These are phyloP conservation scores for Heterotis niloticus DNA, from an alignment of 2,113 vertebrate genomes.

Conservation along the genomic window DNA sequence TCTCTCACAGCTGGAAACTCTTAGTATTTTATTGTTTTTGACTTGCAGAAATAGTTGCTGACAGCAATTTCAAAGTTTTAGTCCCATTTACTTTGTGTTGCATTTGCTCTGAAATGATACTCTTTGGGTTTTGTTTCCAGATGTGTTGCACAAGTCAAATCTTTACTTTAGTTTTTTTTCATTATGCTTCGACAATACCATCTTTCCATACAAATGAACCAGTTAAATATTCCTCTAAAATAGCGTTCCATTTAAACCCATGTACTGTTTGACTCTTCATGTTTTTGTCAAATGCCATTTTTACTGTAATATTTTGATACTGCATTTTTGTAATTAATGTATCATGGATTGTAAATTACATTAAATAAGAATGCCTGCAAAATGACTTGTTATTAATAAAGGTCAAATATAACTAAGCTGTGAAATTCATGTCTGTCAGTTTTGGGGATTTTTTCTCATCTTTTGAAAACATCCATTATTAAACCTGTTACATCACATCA, in stretches of 20 bases:
- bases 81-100: no score
- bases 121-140: not conserved
- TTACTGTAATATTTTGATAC: not conserved
- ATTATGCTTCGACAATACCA: no score
- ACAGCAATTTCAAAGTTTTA: no score
- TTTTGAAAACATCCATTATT: not conserved
- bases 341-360: conserved; percentile 4
- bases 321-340: not conserved
- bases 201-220: not conserved
- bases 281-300: conserved; percentile 11
- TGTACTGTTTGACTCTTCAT: not conserved
- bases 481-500: not conserved
- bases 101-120: not conserved
- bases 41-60: no score
- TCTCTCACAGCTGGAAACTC: no score
- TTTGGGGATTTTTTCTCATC: not conserved
- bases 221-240: not conserved
- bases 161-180: not conserved
- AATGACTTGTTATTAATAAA: conserved; percentile 17
- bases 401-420: not conserved
- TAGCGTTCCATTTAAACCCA: not conserved
- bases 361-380: conserved; percentile 7
- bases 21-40: no score
- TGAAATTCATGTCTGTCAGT: conserved; percentile 16
- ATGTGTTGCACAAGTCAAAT: not conserved